These are phyloP conservation scores for Otolemur garnettii DNA, from an alignment of 2,113 vertebrate species.

Conservation along the genomic window DNA sequence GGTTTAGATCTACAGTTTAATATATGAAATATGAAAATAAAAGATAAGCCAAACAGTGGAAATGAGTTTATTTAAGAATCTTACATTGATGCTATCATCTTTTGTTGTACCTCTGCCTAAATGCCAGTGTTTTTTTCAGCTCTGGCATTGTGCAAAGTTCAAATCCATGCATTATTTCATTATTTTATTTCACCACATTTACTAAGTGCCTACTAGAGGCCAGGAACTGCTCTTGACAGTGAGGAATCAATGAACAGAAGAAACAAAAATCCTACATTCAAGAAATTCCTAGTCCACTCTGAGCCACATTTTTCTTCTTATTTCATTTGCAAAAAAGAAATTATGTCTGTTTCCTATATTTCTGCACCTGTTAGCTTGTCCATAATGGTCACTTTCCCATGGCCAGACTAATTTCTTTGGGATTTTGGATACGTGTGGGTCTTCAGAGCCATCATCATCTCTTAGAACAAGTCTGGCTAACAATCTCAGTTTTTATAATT, in stretches of 20 bases:
- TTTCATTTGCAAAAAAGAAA: background rate
- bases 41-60: background rate
- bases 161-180: background rate
- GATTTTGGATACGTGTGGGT: accelerated
- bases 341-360: background rate
- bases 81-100: background rate
- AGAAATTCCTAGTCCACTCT: background rate
- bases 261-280: background rate
- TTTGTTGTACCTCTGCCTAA: background rate
- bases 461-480: background rate
- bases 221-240: background rate
- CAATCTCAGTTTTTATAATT: background rate
- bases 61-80: background rate
- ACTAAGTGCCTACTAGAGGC: background rate
- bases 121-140: background rate
- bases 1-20: background rate
- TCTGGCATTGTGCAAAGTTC: too few relatives aligned
- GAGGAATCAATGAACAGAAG: background rate
- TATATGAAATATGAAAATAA: background rate
- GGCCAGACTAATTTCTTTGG: background rate
- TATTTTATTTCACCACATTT: background rate
- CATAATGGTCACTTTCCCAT: background rate
- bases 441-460: background rate
- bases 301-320: background rate
- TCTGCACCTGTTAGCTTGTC: background rate